These are phyloP conservation scores for Myotis brandtii DNA, from an alignment of 2,113 vertebrate species.

Conservation along the genomic window DNA sequence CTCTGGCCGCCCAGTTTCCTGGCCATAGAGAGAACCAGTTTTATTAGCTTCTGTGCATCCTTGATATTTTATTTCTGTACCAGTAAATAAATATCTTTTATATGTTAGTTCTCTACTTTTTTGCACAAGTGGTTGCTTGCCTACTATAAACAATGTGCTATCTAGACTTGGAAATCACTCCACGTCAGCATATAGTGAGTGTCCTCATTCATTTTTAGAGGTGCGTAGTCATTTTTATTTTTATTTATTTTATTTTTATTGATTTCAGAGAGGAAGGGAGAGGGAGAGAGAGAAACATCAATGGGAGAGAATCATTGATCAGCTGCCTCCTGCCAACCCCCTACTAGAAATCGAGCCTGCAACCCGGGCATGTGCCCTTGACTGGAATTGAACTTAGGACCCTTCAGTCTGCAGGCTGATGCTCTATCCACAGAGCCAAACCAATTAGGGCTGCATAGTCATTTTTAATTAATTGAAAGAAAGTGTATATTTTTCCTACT, in stretches of 20 bases:
- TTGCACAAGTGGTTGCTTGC: neutral
- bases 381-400: no score
- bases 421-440: no score
- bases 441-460: neutral
- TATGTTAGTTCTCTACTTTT: neutral
- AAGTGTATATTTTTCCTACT: neutral
- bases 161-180: neutral
- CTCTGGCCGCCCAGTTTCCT: neutral
- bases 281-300: no score
- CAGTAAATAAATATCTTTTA: neutral
- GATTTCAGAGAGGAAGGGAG: no score
- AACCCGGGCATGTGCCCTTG: no score
- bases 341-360: no score
- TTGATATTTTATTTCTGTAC: neutral
- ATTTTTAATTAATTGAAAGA: conserved; percentile 1
- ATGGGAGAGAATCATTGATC: no score
- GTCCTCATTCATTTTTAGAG: neutral
- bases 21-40: neutral
- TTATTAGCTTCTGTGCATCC: neutral
- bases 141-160: neutral
- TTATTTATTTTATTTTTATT: no score
- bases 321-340: no score
- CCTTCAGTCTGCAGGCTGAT: no score
- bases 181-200: neutral
- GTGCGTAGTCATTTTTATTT: neutral